phyloP scores from a whole-genome alignment of 35 echinoderm and acorn worm genomes.

The Lytechinus pictus region DNA sequence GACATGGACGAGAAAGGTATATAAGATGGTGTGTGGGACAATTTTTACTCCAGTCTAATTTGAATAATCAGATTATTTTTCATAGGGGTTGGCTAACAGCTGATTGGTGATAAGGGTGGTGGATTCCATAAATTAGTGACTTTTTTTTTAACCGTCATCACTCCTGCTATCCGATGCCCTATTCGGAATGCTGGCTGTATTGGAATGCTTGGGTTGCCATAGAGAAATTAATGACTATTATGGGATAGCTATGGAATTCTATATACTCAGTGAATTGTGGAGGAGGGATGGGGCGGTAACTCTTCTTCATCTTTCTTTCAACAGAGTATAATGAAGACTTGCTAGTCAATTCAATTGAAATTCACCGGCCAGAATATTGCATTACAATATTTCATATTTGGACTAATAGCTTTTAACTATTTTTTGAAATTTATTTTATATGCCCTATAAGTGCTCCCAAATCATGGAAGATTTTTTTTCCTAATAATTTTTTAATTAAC shows the following conservation, averaged over 20 bases:
- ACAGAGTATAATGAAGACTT: neutral
- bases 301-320: slow-evolving; percentile 19
- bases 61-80: slow-evolving; percentile 60
- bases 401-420: neutral
- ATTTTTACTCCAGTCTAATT: slow-evolving; percentile 21
- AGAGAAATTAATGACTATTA: slow-evolving; percentile 44
- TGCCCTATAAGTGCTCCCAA: no score
- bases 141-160: slow-evolving; percentile 22
- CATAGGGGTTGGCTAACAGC: slow-evolving; percentile 43
- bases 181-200: slow-evolving; percentile 3
- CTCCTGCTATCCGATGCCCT: neutral
- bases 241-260: slow-evolving; percentile 24
- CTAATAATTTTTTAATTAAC: no score
- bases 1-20: neutral
- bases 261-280: neutral
- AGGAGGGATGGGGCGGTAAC: slow-evolving; percentile 6
- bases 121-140: slow-evolving; percentile 53
- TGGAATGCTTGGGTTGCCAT: slow-evolving; percentile 24
- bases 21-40: slow-evolving; percentile 26
- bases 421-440: no score
- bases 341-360: neutral
- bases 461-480: no score
- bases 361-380: neutral
- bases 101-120: slow-evolving; percentile 53
- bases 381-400: neutral